These are phyloP conservation scores for Ectemnius continuus DNA, from an alignment of 2,888 invertebrate species.

Conservation along the genomic window DNA sequence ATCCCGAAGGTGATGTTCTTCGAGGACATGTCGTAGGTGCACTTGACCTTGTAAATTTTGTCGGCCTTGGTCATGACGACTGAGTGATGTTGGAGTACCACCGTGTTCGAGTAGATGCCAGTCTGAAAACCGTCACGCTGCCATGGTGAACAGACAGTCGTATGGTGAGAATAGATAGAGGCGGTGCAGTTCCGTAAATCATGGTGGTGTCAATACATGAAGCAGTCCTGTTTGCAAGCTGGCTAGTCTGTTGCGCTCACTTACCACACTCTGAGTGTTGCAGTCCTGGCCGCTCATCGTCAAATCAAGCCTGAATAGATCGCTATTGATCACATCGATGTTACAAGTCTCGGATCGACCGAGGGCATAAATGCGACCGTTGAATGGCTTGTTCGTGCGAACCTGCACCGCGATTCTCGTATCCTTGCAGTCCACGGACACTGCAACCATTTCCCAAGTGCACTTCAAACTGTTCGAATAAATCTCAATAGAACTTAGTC, in stretches of 20 bases:
- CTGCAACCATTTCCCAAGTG: constrained; percentile 79
- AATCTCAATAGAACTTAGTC: not conserved
- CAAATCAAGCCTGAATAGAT: constrained; percentile 93
- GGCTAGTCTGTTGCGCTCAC: constrained; percentile 65
- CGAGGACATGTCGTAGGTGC: constrained; percentile 97
- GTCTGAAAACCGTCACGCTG: constrained; percentile 82
- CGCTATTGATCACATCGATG: constrained; percentile 94
- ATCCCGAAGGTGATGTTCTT: constrained; percentile 98
- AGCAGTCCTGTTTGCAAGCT: no score
- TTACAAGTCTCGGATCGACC: constrained; percentile 97
- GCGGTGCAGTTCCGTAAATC: not conserved
- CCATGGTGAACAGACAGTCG: constrained; percentile 59
- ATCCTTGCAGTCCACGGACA: constrained; percentile 96
- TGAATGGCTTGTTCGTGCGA: constrained; percentile 95
- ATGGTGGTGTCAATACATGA: no score
- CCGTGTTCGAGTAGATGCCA: constrained; percentile 95
- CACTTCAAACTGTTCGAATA: not conserved
- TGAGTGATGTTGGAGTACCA: constrained; percentile 95
- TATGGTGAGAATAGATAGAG: constrained; percentile 27
- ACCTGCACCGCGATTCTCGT: constrained; percentile 96
- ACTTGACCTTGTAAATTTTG: constrained; percentile 97
- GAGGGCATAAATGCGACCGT: constrained; percentile 95
- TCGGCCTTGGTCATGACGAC: constrained; percentile 98
- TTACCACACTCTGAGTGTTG: constrained; percentile 96
- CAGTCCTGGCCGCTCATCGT: constrained; percentile 97